These are phyloP conservation scores for Fabriciana adippe DNA, from an alignment of 2,888 invertebrate genomes.

Conservation along the genomic window DNA sequence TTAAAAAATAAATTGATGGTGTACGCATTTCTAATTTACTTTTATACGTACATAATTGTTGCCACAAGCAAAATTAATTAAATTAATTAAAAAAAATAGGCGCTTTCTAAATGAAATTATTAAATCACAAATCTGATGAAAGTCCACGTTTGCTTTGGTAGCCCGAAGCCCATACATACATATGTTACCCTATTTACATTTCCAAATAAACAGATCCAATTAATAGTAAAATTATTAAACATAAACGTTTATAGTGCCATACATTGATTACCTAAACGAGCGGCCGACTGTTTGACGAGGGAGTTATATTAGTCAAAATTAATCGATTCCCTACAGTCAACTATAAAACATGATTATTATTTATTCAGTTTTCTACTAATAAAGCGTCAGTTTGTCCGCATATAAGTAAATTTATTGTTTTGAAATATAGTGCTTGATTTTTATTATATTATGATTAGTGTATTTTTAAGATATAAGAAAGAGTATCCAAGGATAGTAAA, in stretches of 20 bases:
- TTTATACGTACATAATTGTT: slow-evolving; percentile 2
- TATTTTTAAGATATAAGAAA: too few species aligned
- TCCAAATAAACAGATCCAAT: slow-evolving; percentile 51
- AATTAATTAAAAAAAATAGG: slow-evolving; percentile 13
- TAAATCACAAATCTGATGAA: neutral
- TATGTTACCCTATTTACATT: slow-evolving; percentile 21
- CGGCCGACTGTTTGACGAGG: slow-evolving; percentile 73
- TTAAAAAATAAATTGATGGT: too few species aligned
- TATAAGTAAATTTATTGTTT: slow-evolving; percentile 22
- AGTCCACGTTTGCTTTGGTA: slow-evolving; percentile 7
- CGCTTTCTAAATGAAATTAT: slow-evolving; percentile 7
- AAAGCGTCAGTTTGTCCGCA: slow-evolving; percentile 15
- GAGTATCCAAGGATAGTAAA: neutral
- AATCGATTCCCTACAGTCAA: slow-evolving; percentile 68
- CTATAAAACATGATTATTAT: slow-evolving; percentile 27
- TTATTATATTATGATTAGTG: neutral
- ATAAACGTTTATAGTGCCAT: slow-evolving; percentile 69
- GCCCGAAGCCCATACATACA: slow-evolving; percentile 1
- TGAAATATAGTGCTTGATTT: slow-evolving; percentile 3
- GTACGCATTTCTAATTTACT: neutral
- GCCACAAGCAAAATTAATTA: slow-evolving; percentile 11
- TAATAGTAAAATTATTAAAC: slow-evolving; percentile 70
- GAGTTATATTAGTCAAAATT: slow-evolving; percentile 78
- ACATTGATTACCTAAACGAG: slow-evolving; percentile 77
- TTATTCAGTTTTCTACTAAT: slow-evolving; percentile 25